Evolutionary conservation across 1,140 invertebrate species (phyloP).

Genomic region (Heliconius congener): DNA sequence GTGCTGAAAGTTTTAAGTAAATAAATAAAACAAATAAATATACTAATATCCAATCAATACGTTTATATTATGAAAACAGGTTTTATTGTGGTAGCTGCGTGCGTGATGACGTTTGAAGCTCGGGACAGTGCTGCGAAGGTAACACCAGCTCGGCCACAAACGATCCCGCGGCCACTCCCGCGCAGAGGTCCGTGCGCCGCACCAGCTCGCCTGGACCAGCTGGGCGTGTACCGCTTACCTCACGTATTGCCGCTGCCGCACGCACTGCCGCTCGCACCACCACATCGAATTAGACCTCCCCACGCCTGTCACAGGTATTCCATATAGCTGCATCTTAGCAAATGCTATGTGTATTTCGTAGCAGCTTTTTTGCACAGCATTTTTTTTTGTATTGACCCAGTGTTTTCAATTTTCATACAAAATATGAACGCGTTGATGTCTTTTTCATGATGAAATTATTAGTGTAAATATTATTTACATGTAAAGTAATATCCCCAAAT

Average conservation of each 20-base stretch:
- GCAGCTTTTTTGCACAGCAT: background rate
- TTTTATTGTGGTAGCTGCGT: conserved; percentile 95
- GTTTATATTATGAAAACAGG: conserved; percentile 77
- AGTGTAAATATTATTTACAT: no score
- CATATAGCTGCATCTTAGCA: background rate
- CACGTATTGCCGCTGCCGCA: conserved; percentile 79
- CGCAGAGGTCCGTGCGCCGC: conserved; percentile 68
- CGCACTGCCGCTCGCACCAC: conserved; percentile 72
- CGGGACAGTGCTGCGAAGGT: conserved; percentile 93
- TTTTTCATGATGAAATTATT: background rate
- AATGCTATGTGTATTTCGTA: background rate
- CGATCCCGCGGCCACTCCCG: conserved; percentile 81
- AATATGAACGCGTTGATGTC: conserved; percentile 14
- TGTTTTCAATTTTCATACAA: background rate
- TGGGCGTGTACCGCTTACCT: conserved; percentile 84
- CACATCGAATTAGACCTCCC: conserved; percentile 65
- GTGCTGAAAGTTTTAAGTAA: background rate
- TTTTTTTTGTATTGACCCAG: background rate
- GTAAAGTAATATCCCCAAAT: no score
- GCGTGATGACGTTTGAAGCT: conserved; percentile 97
- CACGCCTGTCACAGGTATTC: conserved; percentile 83
- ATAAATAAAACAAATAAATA: no score
- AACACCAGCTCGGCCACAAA: conserved; percentile 88
- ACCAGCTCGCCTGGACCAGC: conserved; percentile 78
- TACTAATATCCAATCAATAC: background rate